A percentile compares a stretch with the other conserved stretches of the same genome.
Evolutionary conservation across 2,888 invertebrate species (phyloP).

Genomic region (Willowsia nigromaculata): DNA sequence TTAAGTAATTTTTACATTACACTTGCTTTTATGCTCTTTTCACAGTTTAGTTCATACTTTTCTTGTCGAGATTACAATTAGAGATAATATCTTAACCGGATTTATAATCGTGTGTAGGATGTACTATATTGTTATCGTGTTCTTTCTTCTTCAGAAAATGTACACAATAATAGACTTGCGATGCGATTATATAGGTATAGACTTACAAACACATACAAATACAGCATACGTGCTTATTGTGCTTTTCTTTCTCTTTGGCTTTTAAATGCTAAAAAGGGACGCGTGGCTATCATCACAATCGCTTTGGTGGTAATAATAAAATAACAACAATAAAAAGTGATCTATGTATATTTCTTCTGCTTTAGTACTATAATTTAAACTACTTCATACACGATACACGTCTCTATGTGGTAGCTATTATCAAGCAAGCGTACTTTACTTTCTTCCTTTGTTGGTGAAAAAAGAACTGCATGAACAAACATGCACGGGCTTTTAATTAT

Average conservation of each 20-base stretch:
- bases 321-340: constrained; percentile 58
- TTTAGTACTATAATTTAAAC: constrained; percentile 10
- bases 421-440: background rate
- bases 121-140: constrained; percentile 60
- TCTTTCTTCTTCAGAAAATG: constrained; percentile 27
- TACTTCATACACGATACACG: background rate
- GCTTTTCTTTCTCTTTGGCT: background rate
- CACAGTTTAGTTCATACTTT: constrained; percentile 65
- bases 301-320: constrained; percentile 17
- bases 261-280: constrained; percentile 37
- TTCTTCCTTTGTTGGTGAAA: constrained; percentile 15
- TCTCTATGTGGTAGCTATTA: background rate
- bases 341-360: constrained; percentile 1
- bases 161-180: background rate
- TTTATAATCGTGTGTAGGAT: constrained; percentile 65
- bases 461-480: constrained; percentile 29
- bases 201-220: background rate
- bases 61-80: constrained; percentile 60
- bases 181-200: background rate
- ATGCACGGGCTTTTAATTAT: constrained; percentile 37
- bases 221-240: background rate
- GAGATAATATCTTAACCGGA: constrained; percentile 71
- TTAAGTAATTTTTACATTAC: constrained; percentile 71
- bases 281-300: constrained; percentile 66
- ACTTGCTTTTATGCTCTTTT: constrained; percentile 60